These are phyloP conservation scores for Chelonia mydas DNA, from an alignment of 2,797 vertebrate species.

Conservation along the genomic window DNA sequence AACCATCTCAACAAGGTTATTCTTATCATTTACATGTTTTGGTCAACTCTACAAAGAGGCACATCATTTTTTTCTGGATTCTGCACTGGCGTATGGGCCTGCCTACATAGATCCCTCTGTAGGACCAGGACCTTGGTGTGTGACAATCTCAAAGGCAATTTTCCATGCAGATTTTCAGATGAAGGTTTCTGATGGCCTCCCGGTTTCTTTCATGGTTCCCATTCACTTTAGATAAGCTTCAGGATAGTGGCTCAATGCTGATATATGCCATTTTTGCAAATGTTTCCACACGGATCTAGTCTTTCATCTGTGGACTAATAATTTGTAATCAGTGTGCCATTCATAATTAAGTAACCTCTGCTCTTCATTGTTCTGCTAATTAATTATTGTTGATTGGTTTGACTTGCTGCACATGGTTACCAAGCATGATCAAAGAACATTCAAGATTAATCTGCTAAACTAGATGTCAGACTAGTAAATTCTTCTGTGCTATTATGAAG, in stretches of 20 bases:
- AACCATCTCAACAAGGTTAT: neutral
- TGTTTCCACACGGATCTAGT: neutral
- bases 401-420: conserved; percentile 82
- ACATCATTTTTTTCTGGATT: neutral
- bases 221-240: neutral
- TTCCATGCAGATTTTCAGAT: neutral
- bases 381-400: conserved; percentile 86
- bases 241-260: conserved; percentile 20
- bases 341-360: conserved; percentile 74
- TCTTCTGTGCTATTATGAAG: conserved; percentile 84
- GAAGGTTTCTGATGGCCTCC: neutral
- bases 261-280: conserved; percentile 60
- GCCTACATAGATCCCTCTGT: neutral
- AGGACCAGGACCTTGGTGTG: neutral
- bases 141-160: neutral
- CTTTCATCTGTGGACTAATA: conserved; percentile 66
- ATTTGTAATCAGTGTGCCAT: conserved; percentile 56
- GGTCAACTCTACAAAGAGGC: neutral
- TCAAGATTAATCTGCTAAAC: conserved; percentile 84
- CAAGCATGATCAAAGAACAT: conserved; percentile 86
- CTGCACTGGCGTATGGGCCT: neutral
- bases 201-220: conserved; percentile 15
- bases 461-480: conserved; percentile 87
- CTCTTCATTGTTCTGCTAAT: conserved; percentile 85
- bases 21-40: neutral